These are phyloP conservation scores for Bellardia pandia DNA, from an alignment of 2,888 invertebrate species.

Conservation along the genomic window DNA sequence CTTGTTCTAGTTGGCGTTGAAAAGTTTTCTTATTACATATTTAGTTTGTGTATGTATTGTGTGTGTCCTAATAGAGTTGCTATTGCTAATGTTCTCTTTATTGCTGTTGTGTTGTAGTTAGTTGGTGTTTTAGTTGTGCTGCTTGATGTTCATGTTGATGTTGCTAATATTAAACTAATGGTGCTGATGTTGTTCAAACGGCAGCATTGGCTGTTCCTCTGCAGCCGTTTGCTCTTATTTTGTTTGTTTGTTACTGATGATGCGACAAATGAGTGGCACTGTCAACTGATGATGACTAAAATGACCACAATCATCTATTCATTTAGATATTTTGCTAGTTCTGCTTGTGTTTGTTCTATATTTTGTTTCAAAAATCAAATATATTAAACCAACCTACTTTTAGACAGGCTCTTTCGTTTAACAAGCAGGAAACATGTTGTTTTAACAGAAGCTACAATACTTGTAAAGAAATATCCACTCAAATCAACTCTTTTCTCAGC, in stretches of 20 bases:
- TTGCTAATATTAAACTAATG: slow-evolving; percentile 43
- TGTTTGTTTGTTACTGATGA: slow-evolving; percentile 53
- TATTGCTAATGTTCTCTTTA: not conserved
- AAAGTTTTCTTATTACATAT: not conserved
- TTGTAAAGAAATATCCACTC: not conserved
- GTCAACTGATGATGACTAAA: slow-evolving; percentile 58
- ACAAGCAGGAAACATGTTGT: not conserved
- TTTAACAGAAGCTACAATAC: no score
- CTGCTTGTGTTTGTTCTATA: not conserved
- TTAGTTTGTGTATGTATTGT: not conserved
- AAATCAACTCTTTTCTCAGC: not conserved
- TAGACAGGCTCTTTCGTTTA: no score
- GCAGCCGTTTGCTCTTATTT: slow-evolving; percentile 5
- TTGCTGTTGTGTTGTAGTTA: not conserved
- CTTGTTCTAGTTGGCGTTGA: slow-evolving; percentile 4
- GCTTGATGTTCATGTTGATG: slow-evolving; percentile 11
- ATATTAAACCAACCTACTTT: not conserved
- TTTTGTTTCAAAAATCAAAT: not conserved
- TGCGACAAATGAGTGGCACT: slow-evolving; percentile 66
- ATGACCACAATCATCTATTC: slow-evolving; percentile 55
- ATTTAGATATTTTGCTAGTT: slow-evolving; percentile 7
- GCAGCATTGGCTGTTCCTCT: not conserved
- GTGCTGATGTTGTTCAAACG: not conserved
- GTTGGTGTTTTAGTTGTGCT: not conserved
- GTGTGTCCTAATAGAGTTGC: slow-evolving; percentile 26